Percentiles rank a stretch among this genome's conserved stretches.
These are phyloP conservation scores for Zaprionus camerounensis DNA, from an alignment of 1,140 invertebrate species.

Conservation along the genomic window DNA sequence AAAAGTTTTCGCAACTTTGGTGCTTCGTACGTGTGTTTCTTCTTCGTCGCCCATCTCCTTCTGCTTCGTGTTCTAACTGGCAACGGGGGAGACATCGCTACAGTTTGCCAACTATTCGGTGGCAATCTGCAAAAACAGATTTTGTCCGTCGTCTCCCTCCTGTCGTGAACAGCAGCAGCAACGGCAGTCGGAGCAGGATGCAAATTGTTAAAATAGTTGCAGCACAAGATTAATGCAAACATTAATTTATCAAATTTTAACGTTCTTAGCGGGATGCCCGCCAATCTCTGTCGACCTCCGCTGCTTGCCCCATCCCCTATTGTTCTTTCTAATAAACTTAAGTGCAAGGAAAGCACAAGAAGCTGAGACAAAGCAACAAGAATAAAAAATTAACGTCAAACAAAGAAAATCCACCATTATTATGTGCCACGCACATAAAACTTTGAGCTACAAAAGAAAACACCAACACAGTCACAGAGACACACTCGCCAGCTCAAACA, in stretches of 20 bases:
- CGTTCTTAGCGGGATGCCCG: constrained; percentile 35
- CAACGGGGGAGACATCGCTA: constrained; percentile 69
- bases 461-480: constrained; percentile 18
- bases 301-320: constrained; percentile 5
- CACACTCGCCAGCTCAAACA: constrained; percentile 2
- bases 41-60: neutral
- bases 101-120: constrained; percentile 70
- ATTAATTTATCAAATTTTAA: constrained; percentile 72
- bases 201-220: constrained; percentile 71
- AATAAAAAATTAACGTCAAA: constrained; percentile 83
- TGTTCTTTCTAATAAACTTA: constrained; percentile 80
- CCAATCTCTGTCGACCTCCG: neutral
- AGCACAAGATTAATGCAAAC: constrained; percentile 66
- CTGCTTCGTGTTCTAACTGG: constrained; percentile 42
- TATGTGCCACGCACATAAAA: constrained; percentile 79
- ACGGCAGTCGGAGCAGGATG: constrained; percentile 40
- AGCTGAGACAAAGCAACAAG: constrained; percentile 69
- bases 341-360: constrained; percentile 64
- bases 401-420: constrained; percentile 83
- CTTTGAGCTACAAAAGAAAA: constrained; percentile 45
- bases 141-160: constrained; percentile 34
- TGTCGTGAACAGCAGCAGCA: constrained; percentile 26
- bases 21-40: constrained; percentile 13
- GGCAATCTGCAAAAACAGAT: constrained; percentile 74
- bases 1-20: constrained; percentile 51